Conservation (phyloP, 2,797 vertebrate species). For the Melanotaenia nigrans region DNA sequence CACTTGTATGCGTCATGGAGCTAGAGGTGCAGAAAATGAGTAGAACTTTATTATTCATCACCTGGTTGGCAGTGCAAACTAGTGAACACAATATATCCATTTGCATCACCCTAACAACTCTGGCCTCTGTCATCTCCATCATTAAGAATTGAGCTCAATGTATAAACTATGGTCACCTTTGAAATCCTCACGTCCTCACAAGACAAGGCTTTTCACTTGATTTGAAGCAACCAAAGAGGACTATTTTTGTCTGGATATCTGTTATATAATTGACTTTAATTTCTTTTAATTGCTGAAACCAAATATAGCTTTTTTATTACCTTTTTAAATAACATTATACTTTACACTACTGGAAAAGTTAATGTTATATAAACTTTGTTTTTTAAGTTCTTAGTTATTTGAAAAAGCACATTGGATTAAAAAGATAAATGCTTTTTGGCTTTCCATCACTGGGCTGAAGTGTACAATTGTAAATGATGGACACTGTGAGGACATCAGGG, state of each 20-base stretch:
- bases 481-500: neutral
- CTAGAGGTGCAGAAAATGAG: slow-evolving; percentile 68
- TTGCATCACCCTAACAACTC: slow-evolving; percentile 74
- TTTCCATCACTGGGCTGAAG: neutral
- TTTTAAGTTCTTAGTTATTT: neutral
- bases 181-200: slow-evolving; percentile 44
- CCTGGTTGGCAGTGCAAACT: slow-evolving; percentile 64
- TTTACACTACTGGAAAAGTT: neutral
- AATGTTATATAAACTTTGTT: neutral
- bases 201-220: slow-evolving; percentile 18
- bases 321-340: neutral
- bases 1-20: slow-evolving; percentile 48
- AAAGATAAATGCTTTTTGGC: neutral
- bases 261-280: neutral
- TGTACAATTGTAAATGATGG: neutral
- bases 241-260: neutral
- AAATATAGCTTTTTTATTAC: neutral
- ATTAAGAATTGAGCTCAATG: slow-evolving; percentile 72
- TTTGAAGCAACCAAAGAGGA: neutral
- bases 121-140: slow-evolving; percentile 64
- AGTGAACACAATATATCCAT: slow-evolving; percentile 84
- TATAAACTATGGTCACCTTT: slow-evolving; percentile 50
- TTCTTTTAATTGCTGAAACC: neutral
- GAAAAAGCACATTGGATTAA: slow-evolving; percentile 4
- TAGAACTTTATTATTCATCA: slow-evolving; percentile 82